Conservation (phyloP, 1,140 invertebrate genomes). For the Popillia japonica region DNA sequence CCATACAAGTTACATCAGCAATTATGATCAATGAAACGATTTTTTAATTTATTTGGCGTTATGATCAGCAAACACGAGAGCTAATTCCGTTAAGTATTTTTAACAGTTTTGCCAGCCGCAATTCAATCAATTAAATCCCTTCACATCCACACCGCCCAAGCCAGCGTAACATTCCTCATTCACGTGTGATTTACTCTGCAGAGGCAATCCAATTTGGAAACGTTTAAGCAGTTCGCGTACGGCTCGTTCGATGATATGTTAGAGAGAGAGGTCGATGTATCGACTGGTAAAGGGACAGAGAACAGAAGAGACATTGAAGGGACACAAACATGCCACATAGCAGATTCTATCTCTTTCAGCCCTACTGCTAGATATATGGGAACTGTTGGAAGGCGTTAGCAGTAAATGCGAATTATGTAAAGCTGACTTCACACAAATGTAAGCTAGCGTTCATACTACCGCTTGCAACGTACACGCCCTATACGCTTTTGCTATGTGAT, state of each 20-base stretch:
- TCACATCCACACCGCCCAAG: neutral
- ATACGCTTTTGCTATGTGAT: neutral
- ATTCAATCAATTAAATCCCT: slow-evolving; percentile 7
- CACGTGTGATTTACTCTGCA: slow-evolving; percentile 17
- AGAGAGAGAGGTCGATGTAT: neutral
- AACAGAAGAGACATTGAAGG: neutral
- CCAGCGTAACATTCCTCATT: slow-evolving; percentile 5
- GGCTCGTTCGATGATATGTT: neutral
- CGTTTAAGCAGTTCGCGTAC: slow-evolving; percentile 3
- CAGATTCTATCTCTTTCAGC: slow-evolving; percentile 9
- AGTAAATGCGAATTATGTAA: slow-evolving; percentile 19
- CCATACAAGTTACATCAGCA: too few relatives aligned
- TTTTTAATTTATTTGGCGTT: neutral
- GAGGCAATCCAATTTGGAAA: slow-evolving; percentile 10
- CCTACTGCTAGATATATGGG: neutral
- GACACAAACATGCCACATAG: slow-evolving; percentile 8
- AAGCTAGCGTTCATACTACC: neutral
- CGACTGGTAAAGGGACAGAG: neutral
- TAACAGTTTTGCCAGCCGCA: neutral
- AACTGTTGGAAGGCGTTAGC: neutral
- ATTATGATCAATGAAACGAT: too few relatives aligned
- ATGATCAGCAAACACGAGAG: neutral
- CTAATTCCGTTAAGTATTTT: slow-evolving; percentile 15
- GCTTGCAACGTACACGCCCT: slow-evolving; percentile 5
- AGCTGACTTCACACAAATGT: slow-evolving; percentile 14